Conservation (phyloP, 2,797 vertebrate genomes). For the Brotula barbata region DNA sequence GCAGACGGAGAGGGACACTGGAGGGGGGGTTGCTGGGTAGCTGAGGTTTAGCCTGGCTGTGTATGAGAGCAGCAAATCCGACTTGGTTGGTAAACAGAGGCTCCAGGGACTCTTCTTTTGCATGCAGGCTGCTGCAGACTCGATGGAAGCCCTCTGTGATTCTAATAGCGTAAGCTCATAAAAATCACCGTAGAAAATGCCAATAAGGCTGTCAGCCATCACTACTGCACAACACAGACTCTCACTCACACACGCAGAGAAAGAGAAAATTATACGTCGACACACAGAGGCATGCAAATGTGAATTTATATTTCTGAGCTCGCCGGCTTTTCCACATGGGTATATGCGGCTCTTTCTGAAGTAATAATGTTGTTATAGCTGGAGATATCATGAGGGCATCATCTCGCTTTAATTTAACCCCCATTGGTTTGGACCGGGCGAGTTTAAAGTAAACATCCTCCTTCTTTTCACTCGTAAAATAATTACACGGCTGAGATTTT, state of each 20-base stretch:
- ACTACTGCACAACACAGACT: constrained; percentile 37
- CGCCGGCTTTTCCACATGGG: constrained; percentile 13
- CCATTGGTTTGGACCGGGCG: constrained; percentile 38
- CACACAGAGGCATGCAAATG: constrained; percentile 47
- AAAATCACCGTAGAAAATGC: constrained; percentile 78
- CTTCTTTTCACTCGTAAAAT: constrained; percentile 57
- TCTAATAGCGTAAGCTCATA: constrained; percentile 78
- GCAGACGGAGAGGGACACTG: constrained; percentile 49
- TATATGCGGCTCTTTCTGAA: constrained; percentile 40
- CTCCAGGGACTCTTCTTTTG: constrained; percentile 80
- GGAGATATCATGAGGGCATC: constrained; percentile 49
- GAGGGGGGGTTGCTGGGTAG: constrained; percentile 71
- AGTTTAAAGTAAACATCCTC: constrained; percentile 37
- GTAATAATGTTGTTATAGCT: constrained; percentile 46
- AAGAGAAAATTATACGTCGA: constrained; percentile 39
- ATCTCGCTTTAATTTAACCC: constrained; percentile 57
- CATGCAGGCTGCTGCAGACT: constrained; percentile 71
- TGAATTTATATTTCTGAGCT: constrained; percentile 44
- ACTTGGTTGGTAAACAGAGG: constrained; percentile 84
- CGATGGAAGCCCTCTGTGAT: constrained; percentile 75
- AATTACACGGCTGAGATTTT: constrained; percentile 58
- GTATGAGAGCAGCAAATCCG: constrained; percentile 80
- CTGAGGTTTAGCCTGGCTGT: constrained; percentile 79
- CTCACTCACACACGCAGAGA: constrained; percentile 40
- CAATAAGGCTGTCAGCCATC: constrained; percentile 72